Evolutionary conservation across 2,113 vertebrate genomes (phyloP), one percentile per base, ranked within the genome.

Genomic region (Oncorhynchus mykiss): DNA sequence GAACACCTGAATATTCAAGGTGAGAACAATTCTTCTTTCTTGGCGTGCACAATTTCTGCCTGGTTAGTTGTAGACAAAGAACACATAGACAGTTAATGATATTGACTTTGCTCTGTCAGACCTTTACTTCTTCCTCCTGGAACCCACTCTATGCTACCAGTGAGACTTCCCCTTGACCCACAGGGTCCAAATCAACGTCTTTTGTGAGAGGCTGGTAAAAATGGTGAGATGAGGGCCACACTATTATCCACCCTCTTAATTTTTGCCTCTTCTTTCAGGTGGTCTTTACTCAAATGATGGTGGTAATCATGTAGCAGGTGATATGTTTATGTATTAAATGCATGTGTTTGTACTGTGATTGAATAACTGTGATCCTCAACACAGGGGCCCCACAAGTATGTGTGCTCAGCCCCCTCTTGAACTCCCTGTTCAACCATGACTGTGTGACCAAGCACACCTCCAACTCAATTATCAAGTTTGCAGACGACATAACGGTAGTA

Each of bases 231-330:
- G 14, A 64, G 20, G n/a, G 9, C 11, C 3, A 12, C 16, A 6
- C 39, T 48, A n/a, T 48, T 70, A 11, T 22, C 34, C 49, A 11
- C n/a, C 9, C 49, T 34, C 18, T 9, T 39, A 9, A 66, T 66
- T 24, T 25, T 70, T 1, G 3, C 14, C 9, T 69, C 68, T 78
- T 77, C 79, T 89, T 87, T 77, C 14, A 81, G 77, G 65, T 85
- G 71, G 71, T 92, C 69, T 79, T 91, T 20, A 87, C 88, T 80
- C 82, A 91, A 85, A 83, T 90, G 29, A 73, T 84, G 73, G 82
- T 89, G 67, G 83, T 84, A 75, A 75, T 89, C 22, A 83, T 88
- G 70, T 77, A 88, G 82, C 88, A 91, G 90, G 81, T 92, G 80
- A 49, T 34, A 22, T 62, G 60, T 62, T 22, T 22, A 22, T 62